Evolutionary conservation across 2,797 vertebrate genomes (phyloP).

Genomic region (Sebastes aleutianus): DNA sequence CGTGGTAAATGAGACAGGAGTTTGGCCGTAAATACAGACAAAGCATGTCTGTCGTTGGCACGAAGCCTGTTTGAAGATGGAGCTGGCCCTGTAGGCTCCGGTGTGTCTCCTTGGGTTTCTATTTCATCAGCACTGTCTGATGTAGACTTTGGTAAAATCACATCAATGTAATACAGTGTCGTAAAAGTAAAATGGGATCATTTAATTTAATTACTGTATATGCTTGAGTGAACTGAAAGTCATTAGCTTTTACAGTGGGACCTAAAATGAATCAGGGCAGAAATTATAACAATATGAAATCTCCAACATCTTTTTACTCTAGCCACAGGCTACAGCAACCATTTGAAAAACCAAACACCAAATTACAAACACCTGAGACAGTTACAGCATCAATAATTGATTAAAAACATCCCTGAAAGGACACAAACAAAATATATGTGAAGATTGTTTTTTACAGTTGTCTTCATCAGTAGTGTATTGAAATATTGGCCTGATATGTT

Average conservation of each 20-base stretch:
- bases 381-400: not conserved
- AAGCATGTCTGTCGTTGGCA: not conserved
- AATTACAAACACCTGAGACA: not conserved
- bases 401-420: not conserved
- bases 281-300: not conserved
- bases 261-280: not conserved
- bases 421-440: not conserved
- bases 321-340: not conserved
- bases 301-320: not conserved
- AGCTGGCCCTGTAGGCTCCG: not conserved
- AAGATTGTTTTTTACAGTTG: not conserved
- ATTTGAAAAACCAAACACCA: not conserved
- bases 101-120: not conserved
- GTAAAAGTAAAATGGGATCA: not conserved
- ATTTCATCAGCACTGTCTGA: not conserved
- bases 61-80: constrained; percentile 1
- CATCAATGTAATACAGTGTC: not conserved
- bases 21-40: constrained; percentile 27
- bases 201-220: not conserved
- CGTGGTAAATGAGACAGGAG: constrained; percentile 40
- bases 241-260: not conserved
- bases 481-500: not conserved
- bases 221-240: not conserved
- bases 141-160: not conserved
- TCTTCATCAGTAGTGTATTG: not conserved